Evolutionary conservation across 1,140 invertebrate genomes (phyloP), one percentile per base, ranked within the genome.

Genomic region (Formica selysi): DNA sequence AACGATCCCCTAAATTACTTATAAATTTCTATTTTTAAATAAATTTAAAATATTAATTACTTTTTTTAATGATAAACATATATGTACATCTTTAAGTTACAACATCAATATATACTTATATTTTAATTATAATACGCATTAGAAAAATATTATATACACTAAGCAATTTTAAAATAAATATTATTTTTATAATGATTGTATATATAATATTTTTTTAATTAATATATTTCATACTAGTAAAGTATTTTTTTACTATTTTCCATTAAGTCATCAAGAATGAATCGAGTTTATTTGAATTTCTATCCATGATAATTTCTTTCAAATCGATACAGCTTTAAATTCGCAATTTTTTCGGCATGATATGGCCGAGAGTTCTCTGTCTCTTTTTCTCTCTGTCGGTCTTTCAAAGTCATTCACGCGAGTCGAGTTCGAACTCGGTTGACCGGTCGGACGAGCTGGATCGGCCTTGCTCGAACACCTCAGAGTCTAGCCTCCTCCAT

Each of bases 391-490:
- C 51, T 62, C 16, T 51, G 48, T 51, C 62, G 74, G 62, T 57
- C 59, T 76, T 59, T 70, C 73, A 44, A 76, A 81, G 90, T 89
- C 64, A 87, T 86, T 90, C 73, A 76, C 80, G 79, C 65, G 54
- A 74, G 87, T 64, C 74, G 87, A 76, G 70, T 89, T 90, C 87
- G 76, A 85, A 87, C 89, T 90, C 81, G 89, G 91, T 89, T 91
- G 91, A 91, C 91, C 88, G 89, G 91, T 92, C 89, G 91, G 83
- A 91, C 88, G 70, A 87, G 90, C 88, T 84, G 86, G 86, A 91
- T 87, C 90, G 81, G 88, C 88, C 88, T 92, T 91, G 88, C 89
- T 76, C 79, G 76, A 91, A 89, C 88, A 89, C 88, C 86, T 89
- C 85, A 62, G 59, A 87, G 89, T 91, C 89, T 89, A 90, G 87